Base-by-base conservation (phyloP, 2,113 vertebrate species). In the Isichthys henryi region DNA sequence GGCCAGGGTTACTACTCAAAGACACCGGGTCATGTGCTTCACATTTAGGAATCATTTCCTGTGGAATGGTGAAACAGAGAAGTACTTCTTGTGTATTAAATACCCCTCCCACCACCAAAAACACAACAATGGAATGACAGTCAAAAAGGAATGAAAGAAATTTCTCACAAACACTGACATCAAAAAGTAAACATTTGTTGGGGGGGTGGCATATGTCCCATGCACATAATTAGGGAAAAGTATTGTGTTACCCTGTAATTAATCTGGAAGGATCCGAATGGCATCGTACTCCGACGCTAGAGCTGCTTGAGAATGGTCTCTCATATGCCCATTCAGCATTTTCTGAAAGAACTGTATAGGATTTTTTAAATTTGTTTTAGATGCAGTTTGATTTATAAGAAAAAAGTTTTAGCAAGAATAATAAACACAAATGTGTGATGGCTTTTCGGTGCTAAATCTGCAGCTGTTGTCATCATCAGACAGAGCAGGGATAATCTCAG, bases 11-110 rank as follows among this genome's bases (percentile, higher is more conserved):
- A 80, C 88, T 66, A 62, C 84, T 77, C 86, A 88, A 84, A 56
- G 87, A 90, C 88, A 88, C 77, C 53, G 88, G 91, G 82, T 89
- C 90, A 91, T 46, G 21, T 88, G 53, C 66, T 35, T 92, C 46
- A 80, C 39, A 89, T 92, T 90, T 89, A 91, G 87, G 89, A 88
- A 88, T 91, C 66, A 91, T 92, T 93, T 92, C 84, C 90, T 89
- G 83, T 85, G 87, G 84, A 90, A 90, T 84, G 48, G 88, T 53
- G 88, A 91, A 92, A 87, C 88, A 83, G 48, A 91, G 87, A 90
- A 91, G 85, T 86, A 70, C 46, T 82, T 88, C 52, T 88, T 88
- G 53, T 88, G n/a, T 85, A 88, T 53, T 88, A 92, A 92, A 89
- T 88, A 90, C 52, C 50, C 83, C 89, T 45, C 82, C 82, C 23